Evolutionary conservation across 2,113 vertebrate species (phyloP).

Genomic region (Mesembrinibis cayennensis): DNA sequence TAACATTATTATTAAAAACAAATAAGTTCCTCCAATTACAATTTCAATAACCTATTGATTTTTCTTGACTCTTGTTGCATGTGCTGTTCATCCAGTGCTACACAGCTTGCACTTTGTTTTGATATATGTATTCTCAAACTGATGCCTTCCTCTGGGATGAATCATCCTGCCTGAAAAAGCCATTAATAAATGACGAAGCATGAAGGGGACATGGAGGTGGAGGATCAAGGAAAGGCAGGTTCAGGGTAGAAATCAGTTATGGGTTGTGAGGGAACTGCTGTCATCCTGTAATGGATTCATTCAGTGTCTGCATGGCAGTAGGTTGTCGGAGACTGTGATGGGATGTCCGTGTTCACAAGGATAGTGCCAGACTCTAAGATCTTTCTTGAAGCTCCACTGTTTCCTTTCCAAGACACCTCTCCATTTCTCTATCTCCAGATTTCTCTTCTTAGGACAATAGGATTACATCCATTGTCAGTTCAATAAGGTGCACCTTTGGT

Average conservation of each 20-base stretch:
- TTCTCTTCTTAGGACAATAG: neutral
- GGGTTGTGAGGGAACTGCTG: neutral
- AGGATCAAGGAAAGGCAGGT: neutral
- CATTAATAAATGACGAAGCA: neutral
- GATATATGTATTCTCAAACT: neutral
- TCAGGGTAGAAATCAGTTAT: neutral
- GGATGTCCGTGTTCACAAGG: neutral
- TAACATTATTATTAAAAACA: slow-evolving; percentile 26
- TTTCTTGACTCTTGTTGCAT: neutral
- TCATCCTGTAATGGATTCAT: neutral
- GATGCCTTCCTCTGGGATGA: neutral
- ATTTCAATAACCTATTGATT: slow-evolving; percentile 51
- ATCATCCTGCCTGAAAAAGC: neutral
- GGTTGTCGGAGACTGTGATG: neutral
- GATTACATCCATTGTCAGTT: neutral
- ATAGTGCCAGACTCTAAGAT: neutral
- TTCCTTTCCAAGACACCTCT: neutral
- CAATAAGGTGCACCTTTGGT: neutral
- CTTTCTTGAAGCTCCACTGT: neutral
- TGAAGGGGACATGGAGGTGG: neutral
- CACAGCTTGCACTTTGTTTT: neutral
- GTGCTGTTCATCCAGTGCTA: neutral
- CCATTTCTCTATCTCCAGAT: neutral
- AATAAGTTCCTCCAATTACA: slow-evolving; percentile 38
- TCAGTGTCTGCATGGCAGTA: neutral